Base-by-base conservation (phyloP, 92 coral and sea anemone species). In the Heteractis magnifica region DNA sequence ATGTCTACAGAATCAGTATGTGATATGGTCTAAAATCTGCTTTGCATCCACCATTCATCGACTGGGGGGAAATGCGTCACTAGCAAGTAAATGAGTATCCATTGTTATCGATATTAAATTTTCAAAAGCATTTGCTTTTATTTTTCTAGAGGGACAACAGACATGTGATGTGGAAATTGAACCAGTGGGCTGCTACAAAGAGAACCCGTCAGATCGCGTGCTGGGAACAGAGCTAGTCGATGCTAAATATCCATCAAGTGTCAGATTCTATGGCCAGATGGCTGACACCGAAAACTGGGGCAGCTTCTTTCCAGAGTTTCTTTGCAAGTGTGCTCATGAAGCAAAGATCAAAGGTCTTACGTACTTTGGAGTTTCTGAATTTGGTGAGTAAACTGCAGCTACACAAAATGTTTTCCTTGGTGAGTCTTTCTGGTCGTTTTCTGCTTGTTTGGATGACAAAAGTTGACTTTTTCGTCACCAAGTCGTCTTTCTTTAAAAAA, bases 1-100 rank as follows among this genome's bases (percentile, higher is more conserved):
- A 79, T 60, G 91, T 92, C 51, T 89, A 89, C 83, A 71, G 80
- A 65, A 78, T 85, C 19, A 85, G 83, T 88, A 88, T 70, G 93
- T 83, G 56, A 18, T 77, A 49, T 49, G 16, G 13, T 13, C 49
- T 65, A 52, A 52, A 51, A 18, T 51, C 65, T 55, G 14, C 10
- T 55, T 13, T 55, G 4, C 59, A 55, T 48, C 78, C 44, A 34
- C 44, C 44, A 34, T 34, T 34, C 44, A 34, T 1, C 44, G 44
- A 34, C 44, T 34, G 44, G 44, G 44, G 44, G 44, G 44, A 34
- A 34, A 34, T 34, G 44, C 44, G 44, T 34, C 44, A 72, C 19
- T 71, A 58, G 64, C 10, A 6, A 9, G 1, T 16, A 21, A 10
- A 71, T 4, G 7, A 21, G 14, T 71, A 71, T 4, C 41, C 16